These are phyloP conservation scores for Fistularia tabacaria DNA, from an alignment of 2,797 vertebrate species.

Conservation along the genomic window DNA sequence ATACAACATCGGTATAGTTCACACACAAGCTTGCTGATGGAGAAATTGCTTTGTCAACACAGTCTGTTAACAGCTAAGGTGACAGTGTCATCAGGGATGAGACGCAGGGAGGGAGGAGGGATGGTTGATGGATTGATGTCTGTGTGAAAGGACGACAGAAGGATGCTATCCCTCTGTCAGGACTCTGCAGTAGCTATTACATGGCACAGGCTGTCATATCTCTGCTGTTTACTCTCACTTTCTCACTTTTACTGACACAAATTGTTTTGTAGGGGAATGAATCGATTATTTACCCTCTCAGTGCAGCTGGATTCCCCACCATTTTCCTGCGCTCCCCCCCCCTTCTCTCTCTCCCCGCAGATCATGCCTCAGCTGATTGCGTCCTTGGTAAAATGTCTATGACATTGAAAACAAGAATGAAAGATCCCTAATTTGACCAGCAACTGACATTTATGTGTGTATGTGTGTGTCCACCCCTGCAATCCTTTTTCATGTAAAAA, in stretches of 20 bases:
- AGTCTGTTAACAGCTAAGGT: conserved; percentile 54
- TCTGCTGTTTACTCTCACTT: conserved; percentile 20
- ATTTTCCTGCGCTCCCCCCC: too few relatives aligned
- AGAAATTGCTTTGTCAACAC: conserved; percentile 63
- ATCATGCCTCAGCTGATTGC: conserved; percentile 17
- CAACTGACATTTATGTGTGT: too few relatives aligned
- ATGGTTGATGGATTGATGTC: conserved; percentile 40
- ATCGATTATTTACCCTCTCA: conserved; percentile 44
- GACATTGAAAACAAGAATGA: conserved; percentile 14
- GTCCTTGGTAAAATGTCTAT: conserved; percentile 37
- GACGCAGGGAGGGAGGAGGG: conserved; percentile 7
- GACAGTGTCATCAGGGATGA: conserved; percentile 46
- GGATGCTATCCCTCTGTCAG: conserved; percentile 25
- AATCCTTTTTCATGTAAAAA: neutral
- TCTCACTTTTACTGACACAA: conserved; percentile 41
- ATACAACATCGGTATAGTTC: conserved; percentile 48
- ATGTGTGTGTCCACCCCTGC: neutral
- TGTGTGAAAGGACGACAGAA: conserved; percentile 41
- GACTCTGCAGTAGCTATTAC: conserved; percentile 45
- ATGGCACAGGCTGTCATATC: conserved; percentile 3
- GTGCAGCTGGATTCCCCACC: conserved; percentile 3
- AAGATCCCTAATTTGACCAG: too few relatives aligned
- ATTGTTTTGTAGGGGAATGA: conserved; percentile 33
- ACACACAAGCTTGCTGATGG: conserved; percentile 35
- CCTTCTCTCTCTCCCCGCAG: conserved; percentile 17